Conservation (phyloP, 2,888 invertebrate genomes). For the Seira sanloemensis region DNA sequence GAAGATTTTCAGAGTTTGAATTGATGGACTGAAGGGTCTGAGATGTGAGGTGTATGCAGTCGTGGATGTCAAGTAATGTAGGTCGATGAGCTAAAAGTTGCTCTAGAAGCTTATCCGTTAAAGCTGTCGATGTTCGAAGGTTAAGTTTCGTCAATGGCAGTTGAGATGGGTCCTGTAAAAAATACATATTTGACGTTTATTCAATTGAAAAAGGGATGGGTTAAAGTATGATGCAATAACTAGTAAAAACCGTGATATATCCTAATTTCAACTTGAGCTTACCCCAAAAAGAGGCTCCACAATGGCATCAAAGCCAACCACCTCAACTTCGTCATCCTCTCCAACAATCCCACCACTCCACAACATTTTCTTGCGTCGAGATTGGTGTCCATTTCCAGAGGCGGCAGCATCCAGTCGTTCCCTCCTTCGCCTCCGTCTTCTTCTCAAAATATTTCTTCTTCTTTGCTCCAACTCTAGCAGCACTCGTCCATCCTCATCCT, state of each 20-base stretch:
- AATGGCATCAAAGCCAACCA: conserved; percentile 50
- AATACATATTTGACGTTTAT: conserved; percentile 79
- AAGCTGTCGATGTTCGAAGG: conserved; percentile 81
- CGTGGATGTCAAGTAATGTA: conserved; percentile 84
- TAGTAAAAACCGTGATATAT: too few relatives aligned
- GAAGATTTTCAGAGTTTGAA: conserved; percentile 82
- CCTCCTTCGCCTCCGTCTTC: conserved; percentile 28
- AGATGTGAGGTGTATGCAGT: conserved; percentile 83
- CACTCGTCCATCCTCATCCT: not conserved
- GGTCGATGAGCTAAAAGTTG: conserved; percentile 85
- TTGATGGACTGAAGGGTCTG: conserved; percentile 83
- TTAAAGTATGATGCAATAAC: too few relatives aligned
- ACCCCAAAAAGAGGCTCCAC: conserved; percentile 64
- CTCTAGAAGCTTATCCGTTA: conserved; percentile 84
- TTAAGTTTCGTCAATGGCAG: conserved; percentile 84
- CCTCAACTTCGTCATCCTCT: conserved; percentile 28
- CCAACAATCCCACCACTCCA: conserved; percentile 45
- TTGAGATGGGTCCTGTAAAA: conserved; percentile 82
- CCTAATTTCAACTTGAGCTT: conserved; percentile 77
- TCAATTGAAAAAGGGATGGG: too few relatives aligned
- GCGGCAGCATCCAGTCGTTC: not conserved
- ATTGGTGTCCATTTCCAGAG: conserved; percentile 18
- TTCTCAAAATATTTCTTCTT: conserved; percentile 20
- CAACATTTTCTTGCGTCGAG: conserved; percentile 28
- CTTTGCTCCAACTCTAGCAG: conserved; percentile 27